phyloP scores from a whole-genome alignment of 2,888 invertebrate species.

The Ceraclea dissimilis region DNA sequence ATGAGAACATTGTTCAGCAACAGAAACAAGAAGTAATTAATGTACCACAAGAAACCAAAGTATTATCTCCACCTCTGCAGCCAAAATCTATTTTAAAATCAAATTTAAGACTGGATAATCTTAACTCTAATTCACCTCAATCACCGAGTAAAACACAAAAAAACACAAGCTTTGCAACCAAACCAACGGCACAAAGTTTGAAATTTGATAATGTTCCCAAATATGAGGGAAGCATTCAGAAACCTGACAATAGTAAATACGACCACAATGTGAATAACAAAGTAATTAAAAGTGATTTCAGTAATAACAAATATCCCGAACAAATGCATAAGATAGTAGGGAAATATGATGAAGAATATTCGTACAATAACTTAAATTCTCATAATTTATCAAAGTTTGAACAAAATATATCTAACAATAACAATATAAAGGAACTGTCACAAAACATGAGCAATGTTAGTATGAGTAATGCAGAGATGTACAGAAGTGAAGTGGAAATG shows the following conservation, averaged over 20 bases:
- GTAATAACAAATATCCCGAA: slow-evolving; percentile 21
- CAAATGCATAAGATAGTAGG: slow-evolving; percentile 14
- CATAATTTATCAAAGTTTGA: slow-evolving; percentile 22
- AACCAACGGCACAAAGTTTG: slow-evolving; percentile 24
- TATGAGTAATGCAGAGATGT: slow-evolving; percentile 14
- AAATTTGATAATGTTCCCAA: slow-evolving; percentile 24
- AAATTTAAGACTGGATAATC: slow-evolving; percentile 30
- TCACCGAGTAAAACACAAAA: slow-evolving; percentile 25
- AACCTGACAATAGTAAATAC: slow-evolving; percentile 22
- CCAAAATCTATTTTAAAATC: slow-evolving; percentile 47
- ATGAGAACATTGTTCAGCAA: slow-evolving; percentile 5
- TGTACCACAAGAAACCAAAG: slow-evolving; percentile 8
- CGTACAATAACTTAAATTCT: slow-evolving; percentile 20
- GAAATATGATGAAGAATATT: slow-evolving; percentile 22
- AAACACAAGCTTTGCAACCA: slow-evolving; percentile 24
- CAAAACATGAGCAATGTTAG: slow-evolving; percentile 22
- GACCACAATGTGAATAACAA: slow-evolving; percentile 25
- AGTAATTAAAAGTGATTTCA: slow-evolving; percentile 18
- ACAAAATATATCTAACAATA: slow-evolving; percentile 14
- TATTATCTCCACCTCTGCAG: slow-evolving; percentile 27
- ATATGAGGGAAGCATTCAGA: slow-evolving; percentile 15
- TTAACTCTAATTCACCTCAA: slow-evolving; percentile 25
- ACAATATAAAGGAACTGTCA: slow-evolving; percentile 15
- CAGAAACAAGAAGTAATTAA: slow-evolving; percentile 4
- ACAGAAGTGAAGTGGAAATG: slow-evolving; percentile 12